Percentiles rank a stretch among this genome's conserved stretches.
Conservation (phyloP, 2,113 vertebrate genomes). For the Craseonycteris thonglongyai region DNA sequence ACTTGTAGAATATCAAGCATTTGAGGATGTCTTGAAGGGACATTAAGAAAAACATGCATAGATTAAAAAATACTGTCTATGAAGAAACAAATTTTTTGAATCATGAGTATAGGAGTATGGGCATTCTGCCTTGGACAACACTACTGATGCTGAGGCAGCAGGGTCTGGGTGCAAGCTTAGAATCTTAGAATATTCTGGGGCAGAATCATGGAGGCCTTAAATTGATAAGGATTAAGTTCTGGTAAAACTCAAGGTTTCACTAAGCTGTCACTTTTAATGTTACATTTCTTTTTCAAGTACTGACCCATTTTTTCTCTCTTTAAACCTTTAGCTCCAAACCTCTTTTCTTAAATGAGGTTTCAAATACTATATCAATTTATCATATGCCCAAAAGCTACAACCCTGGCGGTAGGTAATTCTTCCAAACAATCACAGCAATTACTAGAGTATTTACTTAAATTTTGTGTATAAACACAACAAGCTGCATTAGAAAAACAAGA, state of each 20-base stretch:
- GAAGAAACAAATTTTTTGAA: neutral
- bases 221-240: neutral
- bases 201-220: neutral
- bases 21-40: neutral
- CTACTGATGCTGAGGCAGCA: neutral
- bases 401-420: neutral
- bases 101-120: neutral
- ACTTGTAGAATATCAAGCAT: neutral
- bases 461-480: neutral
- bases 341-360: neutral
- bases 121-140: neutral
- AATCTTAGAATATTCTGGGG: too few species aligned
- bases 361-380: neutral
- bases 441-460: neutral
- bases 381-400: neutral
- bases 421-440: neutral
- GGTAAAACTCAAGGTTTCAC: neutral
- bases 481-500: neutral
- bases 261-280: neutral
- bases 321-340: neutral
- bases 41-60: neutral
- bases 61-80: neutral
- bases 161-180: too few species aligned
- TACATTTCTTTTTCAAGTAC: neutral
- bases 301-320: neutral